phyloP scores from a whole-genome alignment of 1,140 invertebrate species.

The Pristionchus pacificus region DNA sequence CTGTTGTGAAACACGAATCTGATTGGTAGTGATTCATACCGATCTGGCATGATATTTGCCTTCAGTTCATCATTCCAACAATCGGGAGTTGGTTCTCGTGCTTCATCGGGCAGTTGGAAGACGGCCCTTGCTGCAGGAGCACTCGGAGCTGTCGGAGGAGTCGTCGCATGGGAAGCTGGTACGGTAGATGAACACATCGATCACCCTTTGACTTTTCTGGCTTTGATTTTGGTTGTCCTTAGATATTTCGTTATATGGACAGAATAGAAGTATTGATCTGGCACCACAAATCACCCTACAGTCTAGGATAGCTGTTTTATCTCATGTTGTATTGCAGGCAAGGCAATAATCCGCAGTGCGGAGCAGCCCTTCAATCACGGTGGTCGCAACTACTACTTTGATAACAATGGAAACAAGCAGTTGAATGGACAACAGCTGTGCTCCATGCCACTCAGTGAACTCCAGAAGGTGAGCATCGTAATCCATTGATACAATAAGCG shows the following conservation, averaged over 20 bases:
- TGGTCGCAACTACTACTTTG: background rate
- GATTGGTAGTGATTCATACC: background rate
- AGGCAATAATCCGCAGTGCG: background rate
- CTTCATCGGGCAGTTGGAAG: background rate
- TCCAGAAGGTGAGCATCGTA: no score
- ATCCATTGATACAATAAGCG: no score
- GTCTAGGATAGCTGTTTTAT: background rate
- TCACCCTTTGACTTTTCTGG: no score
- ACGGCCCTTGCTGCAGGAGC: background rate
- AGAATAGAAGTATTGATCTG: no score
- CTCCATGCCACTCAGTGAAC: conserved; percentile 17
- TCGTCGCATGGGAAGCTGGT: background rate
- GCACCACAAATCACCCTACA: no score
- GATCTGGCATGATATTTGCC: background rate
- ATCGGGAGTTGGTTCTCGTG: background rate
- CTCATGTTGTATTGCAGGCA: no score
- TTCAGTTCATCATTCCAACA: background rate
- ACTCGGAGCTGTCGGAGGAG: background rate
- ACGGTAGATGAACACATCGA: background rate
- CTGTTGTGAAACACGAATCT: no score
- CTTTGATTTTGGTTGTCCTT: no score
- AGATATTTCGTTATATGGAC: no score
- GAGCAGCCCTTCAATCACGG: background rate
- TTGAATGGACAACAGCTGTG: no score
- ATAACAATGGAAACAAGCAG: no score